These are phyloP conservation scores for Fregetta grallaria DNA, from an alignment of 2,113 vertebrate species.

Conservation along the genomic window DNA sequence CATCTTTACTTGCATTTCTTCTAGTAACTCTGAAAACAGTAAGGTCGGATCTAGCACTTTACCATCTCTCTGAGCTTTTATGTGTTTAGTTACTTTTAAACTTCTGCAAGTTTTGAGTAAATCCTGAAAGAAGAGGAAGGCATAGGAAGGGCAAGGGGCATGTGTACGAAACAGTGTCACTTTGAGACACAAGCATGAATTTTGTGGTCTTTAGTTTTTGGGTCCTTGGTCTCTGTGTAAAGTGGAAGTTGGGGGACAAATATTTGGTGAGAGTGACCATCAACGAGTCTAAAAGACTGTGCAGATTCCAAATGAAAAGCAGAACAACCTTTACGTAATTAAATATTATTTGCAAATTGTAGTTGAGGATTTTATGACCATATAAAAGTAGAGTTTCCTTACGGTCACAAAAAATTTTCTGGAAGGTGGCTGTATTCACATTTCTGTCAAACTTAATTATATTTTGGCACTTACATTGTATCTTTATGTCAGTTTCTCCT, in stretches of 20 bases:
- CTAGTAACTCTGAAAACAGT: not conserved
- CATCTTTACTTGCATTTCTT: not conserved
- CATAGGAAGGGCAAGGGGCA: not conserved
- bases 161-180: not conserved
- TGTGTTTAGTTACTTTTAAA: not conserved
- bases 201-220: conserved; percentile 1
- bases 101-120: not conserved
- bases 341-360: not conserved
- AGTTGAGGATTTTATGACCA: not conserved
- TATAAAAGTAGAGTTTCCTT: not conserved
- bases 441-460: not conserved
- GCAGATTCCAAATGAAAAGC: not conserved
- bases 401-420: not conserved
- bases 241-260: conserved; percentile 15
- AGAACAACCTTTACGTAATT: not conserved
- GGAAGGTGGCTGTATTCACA: not conserved
- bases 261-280: not conserved
- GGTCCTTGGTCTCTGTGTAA: not conserved
- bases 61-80: not conserved
- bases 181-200: not conserved
- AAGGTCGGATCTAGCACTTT: not conserved
- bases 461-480: not conserved
- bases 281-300: not conserved
- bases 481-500: not conserved
- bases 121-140: not conserved